These are phyloP conservation scores for Notolabrus celidotus DNA, from an alignment of 2,797 vertebrate species.

Conservation along the genomic window DNA sequence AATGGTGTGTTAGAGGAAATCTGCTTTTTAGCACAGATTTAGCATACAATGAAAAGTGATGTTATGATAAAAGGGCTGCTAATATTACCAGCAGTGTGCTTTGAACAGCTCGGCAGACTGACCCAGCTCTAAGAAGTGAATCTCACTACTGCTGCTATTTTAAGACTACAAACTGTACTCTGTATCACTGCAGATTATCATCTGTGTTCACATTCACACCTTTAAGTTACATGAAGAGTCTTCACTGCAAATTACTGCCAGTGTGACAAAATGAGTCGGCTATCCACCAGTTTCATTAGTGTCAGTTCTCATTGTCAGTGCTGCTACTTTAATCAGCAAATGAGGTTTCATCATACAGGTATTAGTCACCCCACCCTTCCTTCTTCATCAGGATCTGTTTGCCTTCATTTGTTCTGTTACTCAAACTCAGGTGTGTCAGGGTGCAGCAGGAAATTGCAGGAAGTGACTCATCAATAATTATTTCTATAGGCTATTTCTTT, in stretches of 20 bases:
- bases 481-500: neutral
- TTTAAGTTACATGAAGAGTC: too few relatives aligned
- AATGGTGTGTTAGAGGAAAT: conserved; percentile 38
- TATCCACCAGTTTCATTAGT: neutral
- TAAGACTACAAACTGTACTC: conserved; percentile 26
- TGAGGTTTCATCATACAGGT: conserved; percentile 24
- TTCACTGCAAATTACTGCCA: neutral
- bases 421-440: conserved; percentile 66
- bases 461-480: conserved; percentile 7
- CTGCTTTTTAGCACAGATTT: conserved; percentile 22
- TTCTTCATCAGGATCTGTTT: conserved; percentile 23
- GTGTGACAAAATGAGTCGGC: too few relatives aligned
- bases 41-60: conserved; percentile 48
- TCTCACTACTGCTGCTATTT: conserved; percentile 31
- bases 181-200: neutral
- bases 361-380: conserved; percentile 34
- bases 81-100: conserved; percentile 49
- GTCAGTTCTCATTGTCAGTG: neutral
- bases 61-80: conserved; percentile 31
- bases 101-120: conserved; percentile 48
- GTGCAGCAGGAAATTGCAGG: conserved; percentile 49
- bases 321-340: conserved; percentile 31
- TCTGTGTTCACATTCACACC: too few relatives aligned
- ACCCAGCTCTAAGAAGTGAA: conserved; percentile 1
- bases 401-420: conserved; percentile 54